Evolutionary conservation across 2,888 invertebrate genomes (phyloP), one percentile per base, ranked within the genome.

Genomic region (Leucophora obtusa): DNA sequence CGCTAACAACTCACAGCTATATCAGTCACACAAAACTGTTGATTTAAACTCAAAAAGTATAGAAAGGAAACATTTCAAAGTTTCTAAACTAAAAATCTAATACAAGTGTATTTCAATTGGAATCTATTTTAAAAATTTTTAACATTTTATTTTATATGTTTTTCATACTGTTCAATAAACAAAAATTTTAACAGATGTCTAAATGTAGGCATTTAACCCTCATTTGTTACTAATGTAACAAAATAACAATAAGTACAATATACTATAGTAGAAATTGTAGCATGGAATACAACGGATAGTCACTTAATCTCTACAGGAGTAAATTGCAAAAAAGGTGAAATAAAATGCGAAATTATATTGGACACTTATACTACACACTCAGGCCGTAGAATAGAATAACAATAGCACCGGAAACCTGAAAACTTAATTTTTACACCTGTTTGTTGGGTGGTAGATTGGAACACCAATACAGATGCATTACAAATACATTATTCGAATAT

Each of bases 191-290:
- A 75, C 88, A 88, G 89, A 88, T 88, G 88, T 86, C 83, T 88
- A 88, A 88, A 87, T 83, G 86, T 77, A 73, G 74, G 83, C 84
- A 85, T 85, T 87, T 87, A 88, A 87, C 87, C 86, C 87, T 87
- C 87, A 87, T 86, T 87, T 83, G 71, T 76, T 82, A 53, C 82
- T 87, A 86, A 73, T 70, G 58, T 53, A 47, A 33, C 43, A 63
- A 62, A 56, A 54, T 35, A 38, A 51, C 66, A 54, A 7, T 28
- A 38, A 65, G 21, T 24, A 54, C 14, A 14, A 56, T n/a, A 11
- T 24, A 28, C n/a, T n/a, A 58, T 0, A 6, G 14, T 2, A n/a
- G n/a, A n/a, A 47, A n/a, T 7, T 11, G 6, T 11, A 38, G 6
- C n/a, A n/a, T n/a, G n/a, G n/a, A n/a, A n/a, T n/a, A n/a, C 43